Base-by-base conservation (phyloP, 2,797 vertebrate genomes). In the Bucorvus abyssinicus region DNA sequence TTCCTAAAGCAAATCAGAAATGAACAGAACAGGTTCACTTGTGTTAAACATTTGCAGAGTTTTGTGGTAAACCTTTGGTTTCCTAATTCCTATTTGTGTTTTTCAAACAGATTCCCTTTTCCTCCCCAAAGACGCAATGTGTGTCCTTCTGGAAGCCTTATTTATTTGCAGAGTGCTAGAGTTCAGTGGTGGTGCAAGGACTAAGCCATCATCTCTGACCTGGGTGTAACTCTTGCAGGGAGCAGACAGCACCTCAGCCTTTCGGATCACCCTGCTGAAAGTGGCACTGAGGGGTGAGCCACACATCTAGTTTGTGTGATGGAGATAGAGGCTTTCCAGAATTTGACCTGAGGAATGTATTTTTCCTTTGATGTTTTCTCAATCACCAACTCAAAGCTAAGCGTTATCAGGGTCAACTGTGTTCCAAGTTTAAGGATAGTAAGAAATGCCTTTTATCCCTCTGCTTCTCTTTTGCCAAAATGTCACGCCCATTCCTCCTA, bases 351-450 rank as follows among this genome's bases (percentile, higher is more conserved):
- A 69, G 49, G 69, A 76, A 89, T 65, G 23, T 45, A 12, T 18
- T 59, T 94, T 92, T 60, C 63, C 63, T 49, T 73, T 82, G 12
- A 2, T 0, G 11, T 89, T 95, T 95, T 94, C 60, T 87, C 81
- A 88, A 38, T 44, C 59, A 23, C 6, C 47, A 53, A 0, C 55
- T 38, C 42, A 44, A 59, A 69, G 61, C 59, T n/a, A 56, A 63
- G 63, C 0, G 0, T 84, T 73, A 42, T 29, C 82, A 38, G 73
- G 60, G 65, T 56, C 56, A 70, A 1, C 55, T 10, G 0, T 2
- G 40, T 17, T 34, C 32, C 47, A 56, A 22, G n/a, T 47, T 86
- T 67, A 79, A 56, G 18, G 61, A 30, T 5, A 34, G 40, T 19
- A 80, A 65, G 68, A 63, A 90, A 88, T n/a, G 16, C 11, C 44